Percentiles rank a stretch among this genome's conserved stretches.
Evolutionary conservation across 2,888 invertebrate species (phyloP).

Genomic region (Napeogenes sylphis): DNA sequence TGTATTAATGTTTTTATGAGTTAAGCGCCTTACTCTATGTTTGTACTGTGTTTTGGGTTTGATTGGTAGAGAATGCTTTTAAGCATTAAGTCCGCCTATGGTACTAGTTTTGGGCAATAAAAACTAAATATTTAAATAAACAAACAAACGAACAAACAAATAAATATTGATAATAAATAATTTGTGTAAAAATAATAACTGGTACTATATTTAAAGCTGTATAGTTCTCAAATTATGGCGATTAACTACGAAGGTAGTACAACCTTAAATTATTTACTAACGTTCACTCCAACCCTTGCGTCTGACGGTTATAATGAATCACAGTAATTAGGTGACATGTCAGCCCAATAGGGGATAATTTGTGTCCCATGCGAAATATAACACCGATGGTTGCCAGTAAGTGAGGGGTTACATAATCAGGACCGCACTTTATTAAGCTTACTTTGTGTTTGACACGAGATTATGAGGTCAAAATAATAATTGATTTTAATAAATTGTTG

Average conservation of each 20-base stretch:
- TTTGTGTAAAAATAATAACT: no score
- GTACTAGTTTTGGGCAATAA: no score
- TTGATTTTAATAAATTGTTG: background rate
- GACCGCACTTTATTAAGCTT: background rate
- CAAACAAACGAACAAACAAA: no score
- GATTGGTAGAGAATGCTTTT: no score
- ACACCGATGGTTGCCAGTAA: slow-evolving; percentile 42
- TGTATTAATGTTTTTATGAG: no score
- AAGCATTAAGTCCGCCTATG: no score
- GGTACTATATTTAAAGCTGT: no score
- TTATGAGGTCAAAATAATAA: background rate
- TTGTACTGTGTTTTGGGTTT: no score
- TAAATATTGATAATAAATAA: no score
- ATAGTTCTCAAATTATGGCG: no score
- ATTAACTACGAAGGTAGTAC: background rate
- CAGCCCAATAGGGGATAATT: slow-evolving; percentile 56
- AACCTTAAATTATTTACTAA: slow-evolving; percentile 11
- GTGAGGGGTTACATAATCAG: slow-evolving; percentile 12
- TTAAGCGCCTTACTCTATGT: no score
- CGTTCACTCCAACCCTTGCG: slow-evolving; percentile 8
- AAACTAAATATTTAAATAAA: no score
- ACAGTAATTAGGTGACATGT: slow-evolving; percentile 21
- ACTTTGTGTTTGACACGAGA: slow-evolving; percentile 3
- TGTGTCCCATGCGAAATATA: slow-evolving; percentile 57
- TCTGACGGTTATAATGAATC: slow-evolving; percentile 13